A percentile compares a stretch with the other conserved stretches of the same genome.
phyloP scores from a whole-genome alignment of 2,113 vertebrate genomes.

The Canis aureus region DNA sequence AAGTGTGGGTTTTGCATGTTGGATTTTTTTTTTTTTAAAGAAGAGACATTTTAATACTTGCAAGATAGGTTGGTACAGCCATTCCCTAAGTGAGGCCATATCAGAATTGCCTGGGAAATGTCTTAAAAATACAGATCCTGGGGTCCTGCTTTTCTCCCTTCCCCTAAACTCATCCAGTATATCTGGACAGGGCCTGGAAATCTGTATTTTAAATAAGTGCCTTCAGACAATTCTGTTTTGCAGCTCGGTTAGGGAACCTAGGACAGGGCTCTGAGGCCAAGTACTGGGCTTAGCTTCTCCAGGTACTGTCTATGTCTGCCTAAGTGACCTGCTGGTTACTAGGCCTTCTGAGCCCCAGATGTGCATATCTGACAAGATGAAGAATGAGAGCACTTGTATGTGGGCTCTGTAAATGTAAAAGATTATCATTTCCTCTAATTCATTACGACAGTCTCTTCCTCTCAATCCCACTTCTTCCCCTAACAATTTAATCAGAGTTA shows the following conservation, averaged over 20 bases:
- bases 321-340: not conserved
- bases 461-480: not conserved
- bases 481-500: not conserved
- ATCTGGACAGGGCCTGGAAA: not conserved
- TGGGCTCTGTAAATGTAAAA: not conserved
- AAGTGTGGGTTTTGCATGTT: not conserved
- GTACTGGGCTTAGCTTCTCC: not conserved
- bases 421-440: slow-evolving; percentile 18
- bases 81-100: slow-evolving; percentile 1
- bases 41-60: slow-evolving; percentile 37
- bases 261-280: not conserved
- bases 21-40: not conserved
- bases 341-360: not conserved
- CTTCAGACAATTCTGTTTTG: not conserved
- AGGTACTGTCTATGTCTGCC: not conserved
- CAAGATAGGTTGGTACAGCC: not conserved
- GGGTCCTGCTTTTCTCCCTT: not conserved
- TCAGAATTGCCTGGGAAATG: not conserved
- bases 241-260: not conserved
- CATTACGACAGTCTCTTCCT: not conserved
- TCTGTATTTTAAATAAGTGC: not conserved
- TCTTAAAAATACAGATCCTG: not conserved
- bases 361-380: not conserved
- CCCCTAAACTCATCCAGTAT: not conserved
- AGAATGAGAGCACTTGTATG: not conserved